Evolutionary conservation across 2,888 invertebrate genomes (phyloP).

Genomic region (Lasioglossum figueresi): DNA sequence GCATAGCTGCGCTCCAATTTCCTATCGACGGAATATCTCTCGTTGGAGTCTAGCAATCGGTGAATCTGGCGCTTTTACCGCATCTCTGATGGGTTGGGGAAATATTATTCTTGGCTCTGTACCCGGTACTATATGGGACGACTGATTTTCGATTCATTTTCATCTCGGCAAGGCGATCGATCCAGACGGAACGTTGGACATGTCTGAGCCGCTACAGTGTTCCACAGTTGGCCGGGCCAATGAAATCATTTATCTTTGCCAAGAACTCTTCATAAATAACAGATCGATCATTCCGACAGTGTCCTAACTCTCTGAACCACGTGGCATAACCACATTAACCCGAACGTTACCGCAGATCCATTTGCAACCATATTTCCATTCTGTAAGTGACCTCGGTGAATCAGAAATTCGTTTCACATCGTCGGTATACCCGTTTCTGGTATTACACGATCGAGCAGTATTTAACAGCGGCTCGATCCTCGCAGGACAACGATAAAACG

Average conservation of each 20-base stretch:
- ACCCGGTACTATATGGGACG: background rate
- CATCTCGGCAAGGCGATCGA: background rate
- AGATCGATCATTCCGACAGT: background rate
- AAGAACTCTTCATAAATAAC: background rate
- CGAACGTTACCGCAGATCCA: background rate
- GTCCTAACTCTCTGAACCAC: background rate
- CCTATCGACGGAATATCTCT: background rate
- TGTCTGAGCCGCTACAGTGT: background rate
- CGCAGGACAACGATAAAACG: constrained; percentile 12
- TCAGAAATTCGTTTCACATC: background rate
- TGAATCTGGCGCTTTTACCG: background rate
- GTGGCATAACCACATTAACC: background rate
- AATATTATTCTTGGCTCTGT: constrained; percentile 11
- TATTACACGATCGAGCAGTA: background rate
- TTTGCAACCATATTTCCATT: background rate
- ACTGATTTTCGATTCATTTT: constrained; percentile 1
- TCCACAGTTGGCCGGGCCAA: background rate
- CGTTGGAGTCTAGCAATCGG: background rate
- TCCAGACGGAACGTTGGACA: background rate
- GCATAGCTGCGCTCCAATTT: constrained; percentile 10
- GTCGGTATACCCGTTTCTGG: background rate
- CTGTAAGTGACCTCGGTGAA: background rate
- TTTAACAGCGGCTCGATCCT: background rate
- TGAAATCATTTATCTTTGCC: background rate
- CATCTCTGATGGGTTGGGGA: background rate